Percentiles rank a stretch among this genome's conserved stretches.
phyloP scores from a whole-genome alignment of 2,113 vertebrate species.

The Cavia porcellus region DNA sequence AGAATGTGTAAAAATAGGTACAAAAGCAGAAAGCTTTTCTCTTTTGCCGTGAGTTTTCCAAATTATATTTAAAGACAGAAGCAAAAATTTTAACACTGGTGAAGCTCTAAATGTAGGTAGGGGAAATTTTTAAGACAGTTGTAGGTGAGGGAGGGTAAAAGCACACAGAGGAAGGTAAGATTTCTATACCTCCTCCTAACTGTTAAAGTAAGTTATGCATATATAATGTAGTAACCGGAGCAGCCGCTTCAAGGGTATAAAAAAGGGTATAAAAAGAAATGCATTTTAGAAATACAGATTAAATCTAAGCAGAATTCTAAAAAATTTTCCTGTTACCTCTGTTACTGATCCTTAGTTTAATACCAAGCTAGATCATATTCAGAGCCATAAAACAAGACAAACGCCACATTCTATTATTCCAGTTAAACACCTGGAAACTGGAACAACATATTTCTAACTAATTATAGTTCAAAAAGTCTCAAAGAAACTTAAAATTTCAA shows the following conservation, averaged over 20 bases:
- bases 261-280: background rate
- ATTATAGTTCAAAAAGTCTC: background rate
- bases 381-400: background rate
- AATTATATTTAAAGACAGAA: background rate
- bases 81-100: background rate
- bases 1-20: background rate
- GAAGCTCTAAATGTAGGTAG: background rate
- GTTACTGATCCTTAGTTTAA: background rate
- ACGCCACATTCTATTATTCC: background rate
- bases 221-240: background rate
- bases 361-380: background rate
- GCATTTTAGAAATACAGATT: background rate
- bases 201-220: background rate
- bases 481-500: background rate
- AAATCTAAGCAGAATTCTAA: constrained; percentile 24
- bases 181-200: background rate
- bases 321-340: background rate
- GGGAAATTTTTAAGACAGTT: constrained; percentile 18
- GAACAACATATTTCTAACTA: background rate
- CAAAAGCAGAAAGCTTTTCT: background rate
- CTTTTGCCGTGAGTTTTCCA: background rate
- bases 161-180: background rate
- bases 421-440: background rate
- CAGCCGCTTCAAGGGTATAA: background rate
- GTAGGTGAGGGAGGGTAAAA: background rate